Base-by-base conservation (phyloP, 2,888 invertebrate genomes). In the Caenorhabditis imperialis region DNA sequence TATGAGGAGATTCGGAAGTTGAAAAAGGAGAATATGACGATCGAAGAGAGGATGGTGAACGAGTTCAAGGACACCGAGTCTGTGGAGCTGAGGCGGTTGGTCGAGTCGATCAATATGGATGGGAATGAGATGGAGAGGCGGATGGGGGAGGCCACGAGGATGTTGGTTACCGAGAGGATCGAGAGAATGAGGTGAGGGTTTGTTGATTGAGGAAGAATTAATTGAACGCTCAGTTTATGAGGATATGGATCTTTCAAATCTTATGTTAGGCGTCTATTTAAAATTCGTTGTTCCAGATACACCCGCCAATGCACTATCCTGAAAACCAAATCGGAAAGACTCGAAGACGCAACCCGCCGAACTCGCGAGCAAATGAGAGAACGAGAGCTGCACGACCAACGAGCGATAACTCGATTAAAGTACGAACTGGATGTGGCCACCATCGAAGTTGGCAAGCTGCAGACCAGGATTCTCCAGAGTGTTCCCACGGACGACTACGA, bases 101-200 rank as follows among this genome's bases (percentile, higher is more conserved):
- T 77, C 2, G 82, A 83, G n/a, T 71, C 78, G 5, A 75, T 86
- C 7, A 73, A 77, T 23, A 40, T 75, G 4, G 78, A 63, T 8
- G 85, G 84, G 5, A 60, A 58, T 14, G 86, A 87, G 63, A 18
- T 81, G 45, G 85, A 86, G 58, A 61, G 86, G 42, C 63, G 86
- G 45, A 73, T 85, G 57, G 86, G 81, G 35, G 86, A 86, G 51
- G 77, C 79, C 7, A 81, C 85, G n/a, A 63, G 86, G 38, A 84
- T 82, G 50, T 50, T 86, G 45, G 77, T 86, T 10, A 61, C 69
- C 0, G 77, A 80, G 47, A 53, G 60, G 42, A 71, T 80, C 2
- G 61, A 75, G 44, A 54, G 72, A 18, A 65, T 77, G 23, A 54
- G 79, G 76, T 30, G 30, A 30, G 30, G n/a, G n/a, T n/a, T n/a